Conservation (phyloP, 2,888 invertebrate genomes). For the Zele albiditarsus region DNA sequence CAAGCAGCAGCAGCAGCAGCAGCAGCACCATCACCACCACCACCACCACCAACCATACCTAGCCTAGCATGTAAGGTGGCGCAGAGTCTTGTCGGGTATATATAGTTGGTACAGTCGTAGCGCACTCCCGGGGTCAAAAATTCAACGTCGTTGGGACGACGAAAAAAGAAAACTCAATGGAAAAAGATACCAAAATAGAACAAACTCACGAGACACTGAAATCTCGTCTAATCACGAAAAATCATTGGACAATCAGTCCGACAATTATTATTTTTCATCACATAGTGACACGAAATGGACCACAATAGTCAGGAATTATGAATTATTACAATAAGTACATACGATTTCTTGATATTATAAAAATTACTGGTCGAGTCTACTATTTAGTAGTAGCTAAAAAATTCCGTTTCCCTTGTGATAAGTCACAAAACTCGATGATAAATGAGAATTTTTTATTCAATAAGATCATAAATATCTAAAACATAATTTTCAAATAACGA, state of each 20-base stretch:
- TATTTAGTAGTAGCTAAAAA: too few species aligned
- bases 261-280: too few species aligned
- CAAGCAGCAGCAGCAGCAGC: background rate
- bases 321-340: too few species aligned
- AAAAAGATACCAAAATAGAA: background rate
- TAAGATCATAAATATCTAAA: background rate
- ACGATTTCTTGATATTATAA: too few species aligned
- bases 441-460: background rate
- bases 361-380: too few species aligned
- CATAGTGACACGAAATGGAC: too few species aligned
- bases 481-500: background rate
- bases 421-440: background rate
- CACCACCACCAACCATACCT: slow-evolving; percentile 59
- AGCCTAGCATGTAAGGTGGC: slow-evolving; percentile 48
- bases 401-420: too few species aligned
- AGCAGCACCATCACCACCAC: background rate
- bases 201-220: background rate
- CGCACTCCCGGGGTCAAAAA: slow-evolving; percentile 46
- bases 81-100: slow-evolving; percentile 55
- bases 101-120: slow-evolving; percentile 45
- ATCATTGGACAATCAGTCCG: background rate
- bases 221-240: background rate
- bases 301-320: too few species aligned
- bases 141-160: slow-evolving; percentile 40
- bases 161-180: slow-evolving; percentile 52